These are phyloP conservation scores for Acrossocheilus fasciatus DNA, from an alignment of 2,797 vertebrate genomes.

Conservation along the genomic window DNA sequence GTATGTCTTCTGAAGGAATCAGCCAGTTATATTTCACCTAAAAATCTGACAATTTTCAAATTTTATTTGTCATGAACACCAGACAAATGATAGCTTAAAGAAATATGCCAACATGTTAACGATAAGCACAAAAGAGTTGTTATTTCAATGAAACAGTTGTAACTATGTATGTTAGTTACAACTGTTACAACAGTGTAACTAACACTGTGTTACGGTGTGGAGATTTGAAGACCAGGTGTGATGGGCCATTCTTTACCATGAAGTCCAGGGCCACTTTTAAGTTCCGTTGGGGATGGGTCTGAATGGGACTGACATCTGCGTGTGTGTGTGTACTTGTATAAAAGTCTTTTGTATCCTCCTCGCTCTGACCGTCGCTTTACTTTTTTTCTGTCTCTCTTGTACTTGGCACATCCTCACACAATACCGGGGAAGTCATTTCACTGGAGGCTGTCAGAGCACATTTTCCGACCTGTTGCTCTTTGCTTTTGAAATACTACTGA, in stretches of 20 bases:
- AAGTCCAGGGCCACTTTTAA: background rate
- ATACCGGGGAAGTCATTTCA: conserved; percentile 35
- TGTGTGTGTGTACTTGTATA: background rate
- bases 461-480: conserved; percentile 31
- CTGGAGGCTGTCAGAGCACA: conserved; percentile 20
- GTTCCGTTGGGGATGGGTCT: background rate
- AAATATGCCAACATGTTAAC: background rate
- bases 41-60: background rate
- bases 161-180: too few relatives aligned
- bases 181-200: too few relatives aligned
- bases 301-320: background rate
- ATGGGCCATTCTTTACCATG: background rate
- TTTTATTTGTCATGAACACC: background rate
- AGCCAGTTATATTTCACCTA: too few relatives aligned
- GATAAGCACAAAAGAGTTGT: background rate
- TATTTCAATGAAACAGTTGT: background rate
- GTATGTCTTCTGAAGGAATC: too few relatives aligned
- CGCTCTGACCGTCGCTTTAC: background rate
- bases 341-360: background rate
- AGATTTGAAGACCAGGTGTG: background rate
- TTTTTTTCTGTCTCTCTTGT: conserved; percentile 18
- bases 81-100: background rate
- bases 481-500: conserved; percentile 34
- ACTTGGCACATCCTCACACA: conserved; percentile 41
- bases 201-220: background rate